These are phyloP conservation scores for Hiodon tergisus DNA, from an alignment of 2,113 vertebrate species.

Conservation along the genomic window DNA sequence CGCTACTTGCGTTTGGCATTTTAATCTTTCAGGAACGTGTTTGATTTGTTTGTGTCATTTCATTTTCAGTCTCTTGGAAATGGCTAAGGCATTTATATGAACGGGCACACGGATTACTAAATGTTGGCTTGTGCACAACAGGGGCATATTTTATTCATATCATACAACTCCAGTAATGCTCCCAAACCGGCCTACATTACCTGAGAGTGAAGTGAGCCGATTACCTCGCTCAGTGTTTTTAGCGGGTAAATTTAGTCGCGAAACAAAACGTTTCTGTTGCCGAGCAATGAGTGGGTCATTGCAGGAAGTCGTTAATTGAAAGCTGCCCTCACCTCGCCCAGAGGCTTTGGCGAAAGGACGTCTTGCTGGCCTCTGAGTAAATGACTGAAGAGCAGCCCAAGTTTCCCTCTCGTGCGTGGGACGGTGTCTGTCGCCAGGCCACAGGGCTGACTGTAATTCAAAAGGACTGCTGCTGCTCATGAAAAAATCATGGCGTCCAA, in stretches of 20 bases:
- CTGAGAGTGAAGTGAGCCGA: not conserved
- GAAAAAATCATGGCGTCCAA: slow-evolving; percentile 75
- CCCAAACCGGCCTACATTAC: not conserved
- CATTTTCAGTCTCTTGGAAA: not conserved
- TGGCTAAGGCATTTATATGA: not conserved
- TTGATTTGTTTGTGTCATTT: not conserved
- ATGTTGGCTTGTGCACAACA: not conserved
- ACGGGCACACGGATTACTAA: not conserved
- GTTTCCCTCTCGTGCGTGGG: not conserved
- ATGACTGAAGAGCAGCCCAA: not conserved
- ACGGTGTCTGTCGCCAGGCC: slow-evolving; percentile 59
- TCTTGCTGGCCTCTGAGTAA: not conserved
- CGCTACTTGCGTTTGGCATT: no score
- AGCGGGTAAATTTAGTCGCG: no score
- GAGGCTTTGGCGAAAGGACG: no score
- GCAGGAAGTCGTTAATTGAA: no score
- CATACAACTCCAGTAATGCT: not conserved
- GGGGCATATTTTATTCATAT: not conserved
- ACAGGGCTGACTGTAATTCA: slow-evolving; percentile 65
- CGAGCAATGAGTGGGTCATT: no score
- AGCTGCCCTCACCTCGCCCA: no score
- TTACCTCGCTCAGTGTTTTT: no score
- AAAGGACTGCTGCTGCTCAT: slow-evolving; percentile 65
- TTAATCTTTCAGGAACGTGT: not conserved
- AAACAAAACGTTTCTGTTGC: no score